Conservation (phyloP, 2,888 invertebrate genomes). For the Corbicula japonica region DNA sequence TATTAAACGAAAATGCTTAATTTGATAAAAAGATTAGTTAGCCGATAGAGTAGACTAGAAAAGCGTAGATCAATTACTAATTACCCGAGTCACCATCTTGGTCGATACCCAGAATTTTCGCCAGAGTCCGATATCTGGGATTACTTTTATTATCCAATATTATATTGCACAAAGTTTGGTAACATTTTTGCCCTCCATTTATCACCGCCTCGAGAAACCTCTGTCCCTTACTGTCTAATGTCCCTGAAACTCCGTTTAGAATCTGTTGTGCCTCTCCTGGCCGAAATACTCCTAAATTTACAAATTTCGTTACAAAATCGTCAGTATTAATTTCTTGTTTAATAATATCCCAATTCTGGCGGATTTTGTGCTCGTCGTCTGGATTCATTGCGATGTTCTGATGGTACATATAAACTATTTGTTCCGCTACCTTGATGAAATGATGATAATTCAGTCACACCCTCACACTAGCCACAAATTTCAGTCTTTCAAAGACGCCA, state of each 20-base stretch:
- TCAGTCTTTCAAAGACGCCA: too few relatives aligned
- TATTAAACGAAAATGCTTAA: too few relatives aligned
- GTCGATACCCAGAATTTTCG: constrained; percentile 47
- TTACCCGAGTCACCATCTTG: constrained; percentile 31
- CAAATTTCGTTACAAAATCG: constrained; percentile 63
- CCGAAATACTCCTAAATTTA: constrained; percentile 61
- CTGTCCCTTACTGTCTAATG: constrained; percentile 63
- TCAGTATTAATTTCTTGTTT: constrained; percentile 71
- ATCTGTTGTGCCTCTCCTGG: constrained; percentile 54
- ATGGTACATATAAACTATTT: too few relatives aligned
- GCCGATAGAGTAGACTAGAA: not conserved
- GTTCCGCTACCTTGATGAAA: too few relatives aligned
- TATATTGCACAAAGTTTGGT: constrained; percentile 68
- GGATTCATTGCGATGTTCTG: too few relatives aligned
- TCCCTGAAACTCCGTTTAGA: constrained; percentile 52
- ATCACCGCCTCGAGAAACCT: constrained; percentile 67
- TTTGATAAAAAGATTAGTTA: too few relatives aligned
- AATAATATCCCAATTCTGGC: constrained; percentile 66
- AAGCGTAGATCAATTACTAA: not conserved
- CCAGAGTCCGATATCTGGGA: constrained; percentile 39
- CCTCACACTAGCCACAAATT: too few relatives aligned
- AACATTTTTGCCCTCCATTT: constrained; percentile 66
- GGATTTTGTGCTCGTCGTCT: constrained; percentile 62
- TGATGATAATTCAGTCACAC: too few relatives aligned
- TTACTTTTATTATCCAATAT: constrained; percentile 63